Conservation (phyloP, 2,888 invertebrate species). For the Copidosoma aretas region DNA sequence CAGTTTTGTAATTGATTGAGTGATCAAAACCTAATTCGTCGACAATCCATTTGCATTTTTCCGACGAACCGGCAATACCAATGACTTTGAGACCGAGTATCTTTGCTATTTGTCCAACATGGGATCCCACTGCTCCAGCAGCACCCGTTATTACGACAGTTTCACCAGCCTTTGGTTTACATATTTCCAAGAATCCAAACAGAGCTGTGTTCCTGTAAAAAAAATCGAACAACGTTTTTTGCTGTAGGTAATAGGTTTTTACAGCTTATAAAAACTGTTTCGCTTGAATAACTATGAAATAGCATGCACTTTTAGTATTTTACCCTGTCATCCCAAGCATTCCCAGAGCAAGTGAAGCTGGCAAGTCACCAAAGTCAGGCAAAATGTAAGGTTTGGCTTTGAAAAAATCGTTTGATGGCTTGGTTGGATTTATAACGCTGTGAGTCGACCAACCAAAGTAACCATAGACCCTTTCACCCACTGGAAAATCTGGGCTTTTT, state of each 20-base stretch:
- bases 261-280: too few relatives aligned
- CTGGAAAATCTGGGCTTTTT: slow-evolving; percentile 70
- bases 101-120: slow-evolving; percentile 82
- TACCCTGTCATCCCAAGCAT: slow-evolving; percentile 78
- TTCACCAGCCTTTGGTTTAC: slow-evolving; percentile 75
- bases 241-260: neutral
- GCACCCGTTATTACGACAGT: slow-evolving; percentile 77
- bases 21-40: slow-evolving; percentile 72
- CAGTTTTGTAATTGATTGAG: slow-evolving; percentile 78
- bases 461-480: slow-evolving; percentile 70
- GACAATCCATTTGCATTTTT: slow-evolving; percentile 74
- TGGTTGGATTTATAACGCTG: slow-evolving; percentile 63
- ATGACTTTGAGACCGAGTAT: slow-evolving; percentile 72
- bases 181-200: slow-evolving; percentile 76
- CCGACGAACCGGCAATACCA: slow-evolving; percentile 75
- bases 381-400: slow-evolving; percentile 60
- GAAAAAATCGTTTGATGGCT: neutral
- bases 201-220: slow-evolving; percentile 74
- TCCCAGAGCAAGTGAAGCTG: slow-evolving; percentile 71
- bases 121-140: slow-evolving; percentile 79
- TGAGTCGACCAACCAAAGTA: slow-evolving; percentile 75
- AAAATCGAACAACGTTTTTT: neutral
- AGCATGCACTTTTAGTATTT: too few relatives aligned
- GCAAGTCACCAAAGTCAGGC: slow-evolving; percentile 68
- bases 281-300: too few relatives aligned